Percentiles rank a stretch among this genome's conserved stretches.
Conservation (phyloP, 2,888 invertebrate genomes). For the Oligia strigilis region DNA sequence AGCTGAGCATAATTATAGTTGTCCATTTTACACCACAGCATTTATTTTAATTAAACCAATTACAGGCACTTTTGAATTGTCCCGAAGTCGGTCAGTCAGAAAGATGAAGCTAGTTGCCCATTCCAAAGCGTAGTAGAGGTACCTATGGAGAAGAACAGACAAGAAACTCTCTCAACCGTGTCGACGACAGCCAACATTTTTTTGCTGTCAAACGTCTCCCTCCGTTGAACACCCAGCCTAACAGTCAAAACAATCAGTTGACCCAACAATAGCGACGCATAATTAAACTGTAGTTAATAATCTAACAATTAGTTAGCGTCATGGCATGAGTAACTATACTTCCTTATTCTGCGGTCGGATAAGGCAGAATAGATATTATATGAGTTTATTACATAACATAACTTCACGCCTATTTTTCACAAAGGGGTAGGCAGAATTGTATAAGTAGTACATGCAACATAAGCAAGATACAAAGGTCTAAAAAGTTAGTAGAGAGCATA, state of each 20-base stretch:
- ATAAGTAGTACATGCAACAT: neutral
- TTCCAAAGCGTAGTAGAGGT: neutral
- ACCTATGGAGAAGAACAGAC: neutral
- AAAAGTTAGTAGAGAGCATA: no score
- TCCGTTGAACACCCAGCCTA: conserved; percentile 21
- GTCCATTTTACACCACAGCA: neutral
- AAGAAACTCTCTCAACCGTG: neutral
- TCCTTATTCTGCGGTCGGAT: conserved; percentile 35
- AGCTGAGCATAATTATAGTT: neutral
- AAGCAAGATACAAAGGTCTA: no score
- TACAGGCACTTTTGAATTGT: neutral
- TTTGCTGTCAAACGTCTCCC: neutral
- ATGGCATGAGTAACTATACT: conserved; percentile 45
- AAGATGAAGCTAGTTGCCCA: neutral
- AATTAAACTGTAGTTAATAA: conserved; percentile 63
- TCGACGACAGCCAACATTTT: neutral
- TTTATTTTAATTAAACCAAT: no score
- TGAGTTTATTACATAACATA: conserved; percentile 13
- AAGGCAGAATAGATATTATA: neutral
- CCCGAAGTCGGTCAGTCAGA: neutral
- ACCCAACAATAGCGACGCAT: conserved; percentile 57
- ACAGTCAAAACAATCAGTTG: conserved; percentile 54
- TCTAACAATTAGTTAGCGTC: conserved; percentile 60
- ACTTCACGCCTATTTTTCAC: neutral
- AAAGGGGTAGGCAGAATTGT: neutral